phyloP scores from a whole-genome alignment of 2,113 vertebrate species.

The Sula dactylatra region DNA sequence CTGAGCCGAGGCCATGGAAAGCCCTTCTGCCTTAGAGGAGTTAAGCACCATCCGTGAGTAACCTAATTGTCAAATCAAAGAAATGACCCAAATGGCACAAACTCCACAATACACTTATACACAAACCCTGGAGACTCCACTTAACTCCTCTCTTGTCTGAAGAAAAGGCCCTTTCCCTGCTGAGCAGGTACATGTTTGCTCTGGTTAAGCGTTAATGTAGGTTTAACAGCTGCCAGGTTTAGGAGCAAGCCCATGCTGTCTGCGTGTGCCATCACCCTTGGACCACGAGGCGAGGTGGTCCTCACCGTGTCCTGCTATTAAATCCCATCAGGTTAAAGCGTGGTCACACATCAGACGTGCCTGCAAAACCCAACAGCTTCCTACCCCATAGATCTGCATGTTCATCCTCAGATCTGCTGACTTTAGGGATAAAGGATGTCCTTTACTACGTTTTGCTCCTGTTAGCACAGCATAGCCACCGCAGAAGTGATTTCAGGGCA shows the following conservation, averaged over 20 bases:
- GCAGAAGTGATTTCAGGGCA: not conserved
- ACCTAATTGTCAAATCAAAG: not conserved
- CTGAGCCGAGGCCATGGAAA: not conserved
- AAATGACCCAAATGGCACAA: not conserved
- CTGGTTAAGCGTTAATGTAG: not conserved
- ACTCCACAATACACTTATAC: rapidly evolving
- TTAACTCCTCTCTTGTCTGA: not conserved
- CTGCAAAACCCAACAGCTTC: not conserved
- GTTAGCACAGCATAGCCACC: not conserved
- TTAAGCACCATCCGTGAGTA: not conserved
- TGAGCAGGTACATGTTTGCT: not conserved
- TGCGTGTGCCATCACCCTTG: not conserved
- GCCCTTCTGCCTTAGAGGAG: not conserved
- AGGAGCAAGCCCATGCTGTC: not conserved
- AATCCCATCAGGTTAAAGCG: not conserved
- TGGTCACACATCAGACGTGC: not conserved
- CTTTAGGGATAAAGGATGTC: not conserved
- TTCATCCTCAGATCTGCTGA: not conserved
- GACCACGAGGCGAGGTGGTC: not conserved
- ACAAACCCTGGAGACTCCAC: not conserved
- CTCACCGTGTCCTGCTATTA: not conserved
- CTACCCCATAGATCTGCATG: not conserved
- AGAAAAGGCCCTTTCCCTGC: not conserved
- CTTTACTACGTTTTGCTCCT: not conserved
- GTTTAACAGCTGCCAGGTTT: not conserved